Base-by-base conservation (phyloP, 2,888 invertebrate species). In the Drosophila vallismaia region DNA sequence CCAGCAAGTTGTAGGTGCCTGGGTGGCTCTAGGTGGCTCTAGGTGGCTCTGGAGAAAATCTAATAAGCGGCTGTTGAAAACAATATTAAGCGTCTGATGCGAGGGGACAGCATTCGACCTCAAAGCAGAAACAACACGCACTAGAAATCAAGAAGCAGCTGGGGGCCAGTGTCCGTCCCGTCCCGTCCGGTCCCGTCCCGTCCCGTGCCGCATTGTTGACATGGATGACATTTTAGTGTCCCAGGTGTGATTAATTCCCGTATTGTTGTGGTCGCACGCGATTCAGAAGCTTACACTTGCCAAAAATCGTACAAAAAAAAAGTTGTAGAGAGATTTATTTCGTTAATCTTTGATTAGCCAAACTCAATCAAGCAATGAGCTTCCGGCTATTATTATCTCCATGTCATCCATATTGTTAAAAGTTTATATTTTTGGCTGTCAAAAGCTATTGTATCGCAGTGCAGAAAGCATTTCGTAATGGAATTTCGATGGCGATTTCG, bases 211-310 rank as follows among this genome's bases (percentile, higher is more conserved):
- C 82, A 81, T 71, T 85, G 85, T 79, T 85, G 85, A 81, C 81
- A 76, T 49, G 79, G 59, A 54, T 82, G 86, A 85, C 81, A 82
- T 79, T 86, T 77, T 76, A 75, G 83, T 82, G 64, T 83, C 72
- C 83, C 81, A 82, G 86, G 86, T 86, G 86, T 78, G 81, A 82
- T 82, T 82, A 86, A 82, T 82, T 81, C 79, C 44, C 71, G 59
- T 68, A 77, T 82, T 82, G 79, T 71, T 77, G 53, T 75, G 77
- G 75, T 69, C 66, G 51, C 56, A 67, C 58, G 62, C 49, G 57
- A 64, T 57, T 42, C 26, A 14, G n/a, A n/a, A 45, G n/a, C 12
- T 3, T 14, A 28, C 46, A 60, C 48, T 36, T 28, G 12, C 38
- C 9, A 29, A 7, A 24, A 52, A 38, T 6, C 9, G 0, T 4